Evolutionary conservation across 1,140 invertebrate genomes (phyloP), one percentile per base, ranked within the genome.

Genomic region (Mercenaria mercenaria): DNA sequence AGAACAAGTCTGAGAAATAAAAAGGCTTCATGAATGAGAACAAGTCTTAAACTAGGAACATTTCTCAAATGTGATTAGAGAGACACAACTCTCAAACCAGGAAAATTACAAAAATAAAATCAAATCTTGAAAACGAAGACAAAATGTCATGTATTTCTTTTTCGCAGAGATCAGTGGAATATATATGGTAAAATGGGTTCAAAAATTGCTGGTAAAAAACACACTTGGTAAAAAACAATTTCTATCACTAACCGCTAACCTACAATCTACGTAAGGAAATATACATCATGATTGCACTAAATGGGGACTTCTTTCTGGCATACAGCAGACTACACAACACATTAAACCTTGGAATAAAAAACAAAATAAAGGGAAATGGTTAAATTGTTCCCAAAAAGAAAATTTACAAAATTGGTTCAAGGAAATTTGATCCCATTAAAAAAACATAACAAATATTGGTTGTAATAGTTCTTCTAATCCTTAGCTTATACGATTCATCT

Each of bases 281-380:
- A 72, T 72, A 72, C 67, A 72, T 2, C 34, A 72, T 18, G 67
- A 72, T 72, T 72, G 67, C 67, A 72, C 67, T 72, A 72, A 39
- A 41, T 39, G 29, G 67, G 67, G 61, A 72, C 67, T 37, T 37
- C 67, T 41, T 37, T 1, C 67, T 2, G 67, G 67, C 13, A 32
- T 10, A 6, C 2, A 3, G 61, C 4, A n/a, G 32, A 67, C 11
- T 32, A 67, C 61, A 67, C 52, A 56, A 56, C 52, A 56, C 52
- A 56, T 20, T 10, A 11, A 20, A 13, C n/a, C 10, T 20, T 56
- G 15, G n/a, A 20, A 3, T 56, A 56, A 56, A 13, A 20, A 20
- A 56, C n/a, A 3, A 56, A 47, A 47, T 13, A 13, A 23, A 23
- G 52, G 15, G 20, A 23, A 8, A 56, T 20, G 2, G n/a, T 56